Base-by-base conservation (phyloP, 1,140 invertebrate genomes). In the Ceratoteleas bidentatus region DNA sequence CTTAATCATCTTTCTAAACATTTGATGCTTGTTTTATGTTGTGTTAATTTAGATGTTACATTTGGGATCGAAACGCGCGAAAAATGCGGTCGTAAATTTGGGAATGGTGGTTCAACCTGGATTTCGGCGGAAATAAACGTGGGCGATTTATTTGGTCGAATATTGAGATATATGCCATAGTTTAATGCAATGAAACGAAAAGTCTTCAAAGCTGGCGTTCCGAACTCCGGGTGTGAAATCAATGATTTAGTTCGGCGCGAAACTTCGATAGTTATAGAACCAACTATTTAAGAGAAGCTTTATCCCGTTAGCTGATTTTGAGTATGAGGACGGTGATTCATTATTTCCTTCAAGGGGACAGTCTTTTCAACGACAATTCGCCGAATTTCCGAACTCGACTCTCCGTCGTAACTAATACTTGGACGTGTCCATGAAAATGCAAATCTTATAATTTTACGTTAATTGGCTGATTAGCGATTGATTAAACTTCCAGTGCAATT, bases 261-360 rank as follows among this genome's bases (percentile, higher is more conserved):
- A 75, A 75, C 61, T 65, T 75, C 16, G 61, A 66, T 64, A 60
- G 54, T 75, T 65, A n/a, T n/a, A n/a, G 14, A 38, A 52, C 54
- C 47, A 66, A 60, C 72, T 75, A 75, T 66, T 66, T 66, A 60
- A 66, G 53, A 54, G 65, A 61, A 75, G 43, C 45, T 75, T 75
- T 58, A 65, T 40, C 53, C 13, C 10, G 34, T 49, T 58, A 57
- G 34, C 33, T 58, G 54, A 65, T 65, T 58, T 32, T 52, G 32
- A 60, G 56, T 72, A 15, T 43, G 47, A 34, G 43, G 54, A 73
- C 47, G 52, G 57, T 61, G 57, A 72, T 60, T 61, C 50, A 54
- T 72, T 72, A 58, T 50, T 69, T 58, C n/a, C 32, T 11, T 56
- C 24, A 3, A 13, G 0, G 36, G 4, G 6, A 36, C 16, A 33